Conservation (phyloP, 2,888 invertebrate species). For the Meghimatium bilineatum region DNA sequence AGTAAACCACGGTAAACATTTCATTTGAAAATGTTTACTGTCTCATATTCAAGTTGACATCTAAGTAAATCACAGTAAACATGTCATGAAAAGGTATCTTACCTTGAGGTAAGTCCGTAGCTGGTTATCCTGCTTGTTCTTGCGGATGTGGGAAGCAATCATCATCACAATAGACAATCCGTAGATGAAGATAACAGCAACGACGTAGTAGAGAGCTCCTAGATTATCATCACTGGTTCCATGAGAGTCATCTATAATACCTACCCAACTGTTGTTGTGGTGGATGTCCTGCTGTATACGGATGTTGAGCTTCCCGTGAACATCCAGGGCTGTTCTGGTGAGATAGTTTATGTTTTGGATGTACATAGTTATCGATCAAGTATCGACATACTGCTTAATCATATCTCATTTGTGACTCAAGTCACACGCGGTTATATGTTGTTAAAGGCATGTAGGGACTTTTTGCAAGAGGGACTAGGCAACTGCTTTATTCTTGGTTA, state of each 20-base stretch:
- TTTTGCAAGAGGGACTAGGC: too few species aligned
- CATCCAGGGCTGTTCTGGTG: conserved; percentile 57
- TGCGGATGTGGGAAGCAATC: conserved; percentile 76
- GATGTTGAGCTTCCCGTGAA: conserved; percentile 60
- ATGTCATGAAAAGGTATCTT: too few species aligned
- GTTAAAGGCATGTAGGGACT: too few species aligned
- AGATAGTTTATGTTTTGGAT: background rate
- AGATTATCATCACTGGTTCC: conserved; percentile 66
- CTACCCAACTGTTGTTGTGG: conserved; percentile 62
- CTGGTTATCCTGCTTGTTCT: conserved; percentile 74
- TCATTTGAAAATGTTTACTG: too few species aligned
- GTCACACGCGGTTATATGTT: too few species aligned
- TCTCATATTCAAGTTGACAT: too few species aligned
- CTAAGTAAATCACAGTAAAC: too few species aligned
- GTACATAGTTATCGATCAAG: background rate
- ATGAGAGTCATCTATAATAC: conserved; percentile 62
- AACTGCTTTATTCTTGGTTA: too few species aligned
- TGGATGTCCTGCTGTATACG: conserved; percentile 60
- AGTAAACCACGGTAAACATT: too few species aligned
- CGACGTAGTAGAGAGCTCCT: conserved; percentile 75
- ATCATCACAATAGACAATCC: conserved; percentile 76
- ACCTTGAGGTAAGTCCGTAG: conserved; percentile 71
- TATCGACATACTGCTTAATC: background rate
- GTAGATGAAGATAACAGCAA: conserved; percentile 75
- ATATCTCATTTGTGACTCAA: too few species aligned